Conservation (phyloP, 2,888 invertebrate genomes). For the Sinopyrophorus schimmeli region DNA sequence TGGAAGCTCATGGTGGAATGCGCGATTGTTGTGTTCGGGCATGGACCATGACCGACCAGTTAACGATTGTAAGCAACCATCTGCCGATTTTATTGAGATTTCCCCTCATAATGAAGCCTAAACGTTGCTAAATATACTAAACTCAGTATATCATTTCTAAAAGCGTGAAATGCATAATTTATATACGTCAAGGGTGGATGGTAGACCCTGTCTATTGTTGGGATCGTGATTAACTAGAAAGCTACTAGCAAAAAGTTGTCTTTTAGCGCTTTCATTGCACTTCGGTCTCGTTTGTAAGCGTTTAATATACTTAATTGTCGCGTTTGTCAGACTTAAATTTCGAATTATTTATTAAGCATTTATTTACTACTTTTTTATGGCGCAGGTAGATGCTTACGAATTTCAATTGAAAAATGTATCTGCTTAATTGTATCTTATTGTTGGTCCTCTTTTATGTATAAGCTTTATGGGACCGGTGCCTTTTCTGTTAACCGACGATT, state of each 20-base stretch:
- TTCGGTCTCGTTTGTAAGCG: conserved; percentile 50
- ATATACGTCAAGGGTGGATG: conserved; percentile 47
- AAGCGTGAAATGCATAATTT: conserved; percentile 53
- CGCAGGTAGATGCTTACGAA: conserved; percentile 16
- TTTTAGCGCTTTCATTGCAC: conserved; percentile 33
- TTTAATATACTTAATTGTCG: conserved; percentile 52
- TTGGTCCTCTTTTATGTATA: no score
- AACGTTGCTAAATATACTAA: conserved; percentile 54
- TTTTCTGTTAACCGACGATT: no score
- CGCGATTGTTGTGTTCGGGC: conserved; percentile 50
- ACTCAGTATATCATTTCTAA: conserved; percentile 49
- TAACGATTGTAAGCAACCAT: conserved; percentile 54
- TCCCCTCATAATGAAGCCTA: conserved; percentile 50
- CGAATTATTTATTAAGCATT: conserved; percentile 29
- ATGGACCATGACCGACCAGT: conserved; percentile 53
- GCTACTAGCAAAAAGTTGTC: conserved; percentile 42
- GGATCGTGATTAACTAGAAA: conserved; percentile 49
- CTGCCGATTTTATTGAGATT: conserved; percentile 51
- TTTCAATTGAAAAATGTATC: conserved; percentile 19
- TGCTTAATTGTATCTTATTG: conserved; percentile 27
- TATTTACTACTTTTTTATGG: conserved; percentile 15
- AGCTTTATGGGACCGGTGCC: no score
- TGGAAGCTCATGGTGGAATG: conserved; percentile 43
- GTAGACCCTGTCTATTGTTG: conserved; percentile 45
- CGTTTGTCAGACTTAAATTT: conserved; percentile 30